Conservation (phyloP, 2,888 invertebrate species). For the Leucophora obtusa region DNA sequence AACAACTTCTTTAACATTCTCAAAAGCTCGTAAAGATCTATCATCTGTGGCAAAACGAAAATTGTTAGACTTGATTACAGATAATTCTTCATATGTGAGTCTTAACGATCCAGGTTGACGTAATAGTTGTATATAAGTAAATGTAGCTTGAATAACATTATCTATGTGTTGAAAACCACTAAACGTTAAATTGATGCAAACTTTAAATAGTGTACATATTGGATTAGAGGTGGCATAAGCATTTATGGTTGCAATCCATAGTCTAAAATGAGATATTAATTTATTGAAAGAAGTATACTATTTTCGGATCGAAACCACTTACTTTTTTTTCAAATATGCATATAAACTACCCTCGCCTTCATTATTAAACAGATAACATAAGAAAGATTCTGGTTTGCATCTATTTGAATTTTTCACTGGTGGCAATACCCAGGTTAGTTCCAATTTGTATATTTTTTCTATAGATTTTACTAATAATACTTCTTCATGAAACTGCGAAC, state of each 20-base stretch:
- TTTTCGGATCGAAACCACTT: constrained; percentile 62
- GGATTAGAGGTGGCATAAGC: constrained; percentile 88
- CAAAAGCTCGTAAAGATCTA: constrained; percentile 80
- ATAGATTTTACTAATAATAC: constrained; percentile 86
- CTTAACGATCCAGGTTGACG: constrained; percentile 72
- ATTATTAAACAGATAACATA: constrained; percentile 89
- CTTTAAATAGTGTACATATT: constrained; percentile 86
- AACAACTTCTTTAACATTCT: constrained; percentile 87
- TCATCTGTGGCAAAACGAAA: constrained; percentile 86
- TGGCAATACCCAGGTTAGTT: constrained; percentile 76
- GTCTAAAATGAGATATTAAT: constrained; percentile 76
- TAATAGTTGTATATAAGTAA: constrained; percentile 89
- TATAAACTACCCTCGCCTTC: constrained; percentile 92
- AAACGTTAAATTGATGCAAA: constrained; percentile 87
- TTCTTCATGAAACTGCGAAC: constrained; percentile 72
- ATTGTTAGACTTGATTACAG: constrained; percentile 86
- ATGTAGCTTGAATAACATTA: constrained; percentile 86
- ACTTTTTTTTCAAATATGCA: constrained; percentile 86
- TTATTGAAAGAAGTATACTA: no score
- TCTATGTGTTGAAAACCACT: constrained; percentile 85
- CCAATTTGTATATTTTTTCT: constrained; percentile 85
- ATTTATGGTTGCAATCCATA: constrained; percentile 87
- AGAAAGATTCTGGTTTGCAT: constrained; percentile 81
- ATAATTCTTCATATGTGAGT: constrained; percentile 80
- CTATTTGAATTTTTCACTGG: constrained; percentile 72